Conservation (phyloP, 2,797 vertebrate genomes). For the Malacoctenus gilli region DNA sequence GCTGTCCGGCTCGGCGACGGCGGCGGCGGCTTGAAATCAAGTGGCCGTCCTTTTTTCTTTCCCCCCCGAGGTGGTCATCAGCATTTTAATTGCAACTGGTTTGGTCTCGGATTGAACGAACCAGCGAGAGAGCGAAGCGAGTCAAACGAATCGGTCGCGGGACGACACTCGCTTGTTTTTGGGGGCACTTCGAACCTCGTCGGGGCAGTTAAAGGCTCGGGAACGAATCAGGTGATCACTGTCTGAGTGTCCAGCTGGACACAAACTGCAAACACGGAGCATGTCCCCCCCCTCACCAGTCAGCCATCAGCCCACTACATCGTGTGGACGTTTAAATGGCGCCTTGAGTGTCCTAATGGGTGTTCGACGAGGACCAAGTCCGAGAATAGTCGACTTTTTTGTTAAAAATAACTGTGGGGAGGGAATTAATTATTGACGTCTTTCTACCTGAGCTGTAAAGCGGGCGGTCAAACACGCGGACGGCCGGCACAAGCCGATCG, state of each 20-base stretch:
- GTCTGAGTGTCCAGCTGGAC: too few species aligned
- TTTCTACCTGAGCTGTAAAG: constrained; percentile 14
- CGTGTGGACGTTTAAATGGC: constrained; percentile 22
- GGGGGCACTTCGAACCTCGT: neutral
- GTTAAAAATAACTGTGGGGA: constrained; percentile 23
- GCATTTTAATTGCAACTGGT: constrained; percentile 14
- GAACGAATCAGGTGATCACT: neutral
- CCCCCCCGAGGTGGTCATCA: constrained; percentile 6
- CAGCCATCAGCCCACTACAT: neutral
- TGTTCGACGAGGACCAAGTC: constrained; percentile 24
- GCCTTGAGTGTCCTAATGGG: constrained; percentile 23
- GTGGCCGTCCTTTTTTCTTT: constrained; percentile 19
- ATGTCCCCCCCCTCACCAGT: neutral
- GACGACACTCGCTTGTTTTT: too few species aligned
- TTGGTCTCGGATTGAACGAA: neutral
- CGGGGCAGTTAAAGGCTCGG: neutral
- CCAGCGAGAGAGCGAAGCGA: too few species aligned
- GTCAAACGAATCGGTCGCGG: too few species aligned
- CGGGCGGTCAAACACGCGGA: too few species aligned
- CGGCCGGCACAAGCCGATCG: too few species aligned
- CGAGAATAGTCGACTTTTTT: constrained; percentile 25
- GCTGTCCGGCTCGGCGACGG: constrained; percentile 49
- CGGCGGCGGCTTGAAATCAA: neutral
- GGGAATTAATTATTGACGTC: constrained; percentile 28
- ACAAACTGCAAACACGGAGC: too few species aligned